phyloP scores from a whole-genome alignment of 2,888 invertebrate genomes.

The Chrysodeixis includens region DNA sequence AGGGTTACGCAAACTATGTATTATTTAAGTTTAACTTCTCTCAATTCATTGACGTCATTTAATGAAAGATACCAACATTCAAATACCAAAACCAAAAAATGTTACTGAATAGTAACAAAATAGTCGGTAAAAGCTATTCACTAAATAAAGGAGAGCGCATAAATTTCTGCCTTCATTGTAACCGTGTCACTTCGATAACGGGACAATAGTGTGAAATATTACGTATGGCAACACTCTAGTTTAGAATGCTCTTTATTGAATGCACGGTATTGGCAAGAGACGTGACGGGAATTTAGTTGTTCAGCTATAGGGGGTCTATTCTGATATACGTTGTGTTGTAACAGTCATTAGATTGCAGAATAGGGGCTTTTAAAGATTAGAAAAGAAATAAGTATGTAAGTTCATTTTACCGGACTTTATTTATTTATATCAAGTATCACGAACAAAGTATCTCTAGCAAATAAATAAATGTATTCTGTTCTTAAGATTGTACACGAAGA shows the following conservation, averaged over 20 bases:
- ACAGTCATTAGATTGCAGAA: background rate
- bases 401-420: no score
- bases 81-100: background rate
- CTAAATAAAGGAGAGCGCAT: conserved; percentile 65
- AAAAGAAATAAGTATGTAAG: no score
- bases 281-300: conserved; percentile 29
- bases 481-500: no score
- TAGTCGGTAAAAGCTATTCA: conserved; percentile 57
- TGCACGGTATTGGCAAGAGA: conserved; percentile 46
- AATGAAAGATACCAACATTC: no score
- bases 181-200: conserved; percentile 51
- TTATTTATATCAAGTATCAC: no score
- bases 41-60: no score
- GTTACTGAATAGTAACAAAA: conserved; percentile 23
- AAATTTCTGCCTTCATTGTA: conserved; percentile 66
- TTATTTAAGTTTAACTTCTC: no score
- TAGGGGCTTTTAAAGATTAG: background rate
- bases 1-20: no score
- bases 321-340: background rate
- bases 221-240: conserved; percentile 61
- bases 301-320: conserved; percentile 2
- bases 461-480: no score
- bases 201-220: conserved; percentile 70
- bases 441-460: no score
- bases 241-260: conserved; percentile 66